Evolutionary conservation across 2,888 invertebrate genomes (phyloP).

Genomic region (Sesia apiformis): DNA sequence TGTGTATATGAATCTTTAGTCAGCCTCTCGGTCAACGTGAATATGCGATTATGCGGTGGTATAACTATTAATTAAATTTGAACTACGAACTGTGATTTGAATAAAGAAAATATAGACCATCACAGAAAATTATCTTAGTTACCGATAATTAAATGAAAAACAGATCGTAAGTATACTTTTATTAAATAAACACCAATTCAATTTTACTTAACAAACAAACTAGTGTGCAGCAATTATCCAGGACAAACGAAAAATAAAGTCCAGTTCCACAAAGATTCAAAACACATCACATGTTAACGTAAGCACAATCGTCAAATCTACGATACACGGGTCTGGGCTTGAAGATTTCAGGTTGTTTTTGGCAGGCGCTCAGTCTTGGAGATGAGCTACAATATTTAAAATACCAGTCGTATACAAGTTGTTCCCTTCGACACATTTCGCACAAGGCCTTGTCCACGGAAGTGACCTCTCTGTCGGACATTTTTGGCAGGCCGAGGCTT

Average conservation of each 20-base stretch:
- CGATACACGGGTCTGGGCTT: conserved; percentile 16
- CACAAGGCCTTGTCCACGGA: conserved; percentile 47
- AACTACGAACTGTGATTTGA: no score
- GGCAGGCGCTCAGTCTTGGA: conserved; percentile 27
- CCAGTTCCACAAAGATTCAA: not conserved
- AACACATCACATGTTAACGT: conserved; percentile 26
- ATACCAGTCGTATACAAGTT: conserved; percentile 42
- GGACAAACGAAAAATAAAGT: not conserved
- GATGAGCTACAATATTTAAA: conserved; percentile 32
- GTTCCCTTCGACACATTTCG: conserved; percentile 30
- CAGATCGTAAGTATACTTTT: no score
- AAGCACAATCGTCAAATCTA: conserved; percentile 49
- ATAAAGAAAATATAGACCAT: no score
- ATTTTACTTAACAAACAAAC: not conserved
- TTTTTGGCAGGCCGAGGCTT: conserved; percentile 60
- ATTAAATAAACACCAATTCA: not conserved
- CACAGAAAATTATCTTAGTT: no score
- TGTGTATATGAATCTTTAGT: no score
- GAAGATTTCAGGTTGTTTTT: conserved; percentile 30
- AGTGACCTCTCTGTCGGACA: conserved; percentile 51
- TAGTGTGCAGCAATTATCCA: not conserved
- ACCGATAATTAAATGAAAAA: no score
- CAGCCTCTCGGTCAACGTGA: no score
- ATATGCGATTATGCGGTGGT: no score
- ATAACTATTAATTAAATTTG: no score